Percentiles rank a stretch among this genome's conserved stretches.
Conservation (phyloP, 2,888 invertebrate genomes). For the Crematogaster levior region DNA sequence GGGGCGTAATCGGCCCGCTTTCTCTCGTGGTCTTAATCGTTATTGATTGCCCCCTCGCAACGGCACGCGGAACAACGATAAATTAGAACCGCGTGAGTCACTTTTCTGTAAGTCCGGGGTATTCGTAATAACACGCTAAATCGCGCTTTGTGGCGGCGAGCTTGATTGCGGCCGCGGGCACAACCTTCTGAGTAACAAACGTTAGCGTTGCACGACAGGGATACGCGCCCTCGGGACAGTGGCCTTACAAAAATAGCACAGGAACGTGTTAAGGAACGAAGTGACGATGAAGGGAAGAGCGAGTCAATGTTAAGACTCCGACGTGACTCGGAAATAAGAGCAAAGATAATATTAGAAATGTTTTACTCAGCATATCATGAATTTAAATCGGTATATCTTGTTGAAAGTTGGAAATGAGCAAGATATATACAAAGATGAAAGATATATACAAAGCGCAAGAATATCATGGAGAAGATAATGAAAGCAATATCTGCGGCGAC, state of each 20-base stretch:
- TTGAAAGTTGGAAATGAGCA: conserved; percentile 1
- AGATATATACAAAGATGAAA: neutral
- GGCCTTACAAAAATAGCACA: conserved; percentile 37
- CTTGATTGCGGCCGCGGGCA: conserved; percentile 45
- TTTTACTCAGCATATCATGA: conserved; percentile 33
- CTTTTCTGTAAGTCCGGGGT: conserved; percentile 60
- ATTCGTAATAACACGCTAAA: conserved; percentile 52
- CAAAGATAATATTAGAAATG: conserved; percentile 29
- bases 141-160: conserved; percentile 30
- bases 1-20: conserved; percentile 52
- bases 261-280: neutral
- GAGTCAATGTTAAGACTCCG: conserved; percentile 8
- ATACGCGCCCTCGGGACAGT: conserved; percentile 27
- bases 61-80: conserved; percentile 73
- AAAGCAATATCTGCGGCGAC: conserved; percentile 3
- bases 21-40: conserved; percentile 71
- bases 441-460: neutral
- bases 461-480: neutral
- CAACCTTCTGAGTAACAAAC: conserved; percentile 40
- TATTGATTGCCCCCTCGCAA: conserved; percentile 71
- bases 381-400: conserved; percentile 38
- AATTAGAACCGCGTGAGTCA: conserved; percentile 70
- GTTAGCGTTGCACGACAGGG: conserved; percentile 37
- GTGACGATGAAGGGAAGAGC: conserved; percentile 28
- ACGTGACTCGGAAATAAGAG: conserved; percentile 31